Evolutionary conservation across 2,797 vertebrate genomes (phyloP), one percentile per base, ranked within the genome.

Genomic region (Arctocebus calabarensis): DNA sequence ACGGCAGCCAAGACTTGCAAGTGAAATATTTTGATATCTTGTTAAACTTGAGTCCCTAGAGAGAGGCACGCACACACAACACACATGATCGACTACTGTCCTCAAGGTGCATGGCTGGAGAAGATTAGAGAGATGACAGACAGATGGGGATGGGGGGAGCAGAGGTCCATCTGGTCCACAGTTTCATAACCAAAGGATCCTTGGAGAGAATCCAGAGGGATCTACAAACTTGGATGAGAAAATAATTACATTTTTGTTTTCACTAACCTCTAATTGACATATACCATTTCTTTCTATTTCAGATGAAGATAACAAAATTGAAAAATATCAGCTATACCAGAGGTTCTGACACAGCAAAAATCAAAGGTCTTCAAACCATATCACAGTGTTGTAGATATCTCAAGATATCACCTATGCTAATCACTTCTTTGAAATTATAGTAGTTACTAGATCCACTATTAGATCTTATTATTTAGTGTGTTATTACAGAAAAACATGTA

Each of bases 11-110:
- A 98, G 97, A 97, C 87, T 97, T 97, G 97, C 96, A 98, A 98
- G 96, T 97, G 97, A 98, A 98, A 97, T 98, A 98, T 98, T 98
- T 97, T 98, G 98, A 97, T 98, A 97, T 98, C 98, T 97, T 62
- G 92, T 98, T 97, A 98, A 98, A 97, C 82, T 98, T 91, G 94
- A 98, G 95, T 98, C 98, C 97, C 95, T 93, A 93, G 95, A 97
- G 96, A 97, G 95, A 84, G 91, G 13, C 88, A 93, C 97, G 34
- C 57, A 74, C n/a, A 84, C 37, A 93, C 32, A 86, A 92, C 32
- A 86, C 20, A 48, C 66, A 88, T 75, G 87, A 78, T 94, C 84
- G 55, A 85, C 83, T 10, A 52, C 87, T 92, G 85, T 92, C 62
- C 83, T 77, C 61, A 64, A 97, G 97, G 97, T 97, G 84, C 45